Percentiles rank a stretch among this genome's conserved stretches.
Evolutionary conservation across 2,113 vertebrate species (phyloP).

Genomic region (Agapornis roseicollis): DNA sequence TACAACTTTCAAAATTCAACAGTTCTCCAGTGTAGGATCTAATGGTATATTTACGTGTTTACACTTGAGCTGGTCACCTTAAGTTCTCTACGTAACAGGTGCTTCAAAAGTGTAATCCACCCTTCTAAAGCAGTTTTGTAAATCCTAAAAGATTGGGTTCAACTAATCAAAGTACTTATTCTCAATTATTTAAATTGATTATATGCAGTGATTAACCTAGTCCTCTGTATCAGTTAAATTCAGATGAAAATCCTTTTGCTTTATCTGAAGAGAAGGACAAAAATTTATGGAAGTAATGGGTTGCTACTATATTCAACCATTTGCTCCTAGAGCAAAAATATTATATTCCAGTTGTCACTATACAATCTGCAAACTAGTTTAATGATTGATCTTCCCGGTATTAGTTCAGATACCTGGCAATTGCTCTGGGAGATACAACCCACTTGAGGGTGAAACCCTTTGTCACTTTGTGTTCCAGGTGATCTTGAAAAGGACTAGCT

Average conservation of each 20-base stretch:
- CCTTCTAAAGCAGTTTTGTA: background rate
- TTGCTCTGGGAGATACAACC: background rate
- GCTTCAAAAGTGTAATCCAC: background rate
- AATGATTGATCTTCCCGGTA: background rate
- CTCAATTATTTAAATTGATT: background rate
- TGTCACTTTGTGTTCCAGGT: background rate
- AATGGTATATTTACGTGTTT: background rate
- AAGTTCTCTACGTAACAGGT: background rate
- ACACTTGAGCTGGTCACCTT: background rate
- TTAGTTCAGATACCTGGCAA: background rate
- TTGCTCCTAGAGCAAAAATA: background rate
- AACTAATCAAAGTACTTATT: background rate
- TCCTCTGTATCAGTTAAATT: background rate
- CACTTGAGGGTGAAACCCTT: background rate
- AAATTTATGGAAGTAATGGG: background rate
- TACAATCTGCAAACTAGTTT: background rate
- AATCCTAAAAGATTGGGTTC: background rate
- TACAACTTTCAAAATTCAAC: background rate
- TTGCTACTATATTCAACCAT: background rate
- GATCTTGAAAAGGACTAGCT: background rate
- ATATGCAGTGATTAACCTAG: background rate
- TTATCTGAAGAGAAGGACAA: background rate
- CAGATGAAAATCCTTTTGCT: background rate
- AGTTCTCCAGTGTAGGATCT: background rate
- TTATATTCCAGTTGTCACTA: background rate